Conservation (phyloP, 2,797 vertebrate genomes). For the Hypotaenidia philippensis region DNA sequence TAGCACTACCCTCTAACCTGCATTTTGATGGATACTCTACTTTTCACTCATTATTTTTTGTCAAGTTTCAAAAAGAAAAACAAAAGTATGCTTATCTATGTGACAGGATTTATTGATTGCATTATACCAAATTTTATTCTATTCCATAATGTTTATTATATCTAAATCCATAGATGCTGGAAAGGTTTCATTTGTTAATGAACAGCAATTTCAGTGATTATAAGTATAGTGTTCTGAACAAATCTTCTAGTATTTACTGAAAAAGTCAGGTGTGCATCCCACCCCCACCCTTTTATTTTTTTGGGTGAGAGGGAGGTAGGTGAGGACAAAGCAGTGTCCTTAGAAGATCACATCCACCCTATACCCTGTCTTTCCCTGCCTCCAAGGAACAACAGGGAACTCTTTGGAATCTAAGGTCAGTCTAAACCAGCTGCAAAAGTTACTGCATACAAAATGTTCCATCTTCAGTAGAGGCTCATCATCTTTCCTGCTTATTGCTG, state of each 20-base stretch:
- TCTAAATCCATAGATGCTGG: not conserved
- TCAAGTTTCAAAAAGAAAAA: not conserved
- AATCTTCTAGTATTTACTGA: not conserved
- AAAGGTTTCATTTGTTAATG: not conserved
- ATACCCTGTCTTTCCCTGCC: not conserved
- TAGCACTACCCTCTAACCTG: not conserved
- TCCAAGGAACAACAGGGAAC: not conserved
- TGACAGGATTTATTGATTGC: not conserved
- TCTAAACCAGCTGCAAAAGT: not conserved
- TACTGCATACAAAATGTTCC: not conserved
- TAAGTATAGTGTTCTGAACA: not conserved
- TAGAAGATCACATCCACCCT: not conserved
- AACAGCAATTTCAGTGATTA: not conserved
- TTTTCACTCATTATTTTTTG: not conserved
- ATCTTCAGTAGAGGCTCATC: not conserved
- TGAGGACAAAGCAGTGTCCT: not conserved
- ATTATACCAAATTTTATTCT: not conserved
- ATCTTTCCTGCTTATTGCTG: constrained; percentile 27
- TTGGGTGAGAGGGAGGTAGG: not conserved
- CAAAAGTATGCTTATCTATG: not conserved
- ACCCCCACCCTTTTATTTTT: not conserved
- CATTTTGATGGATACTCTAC: not conserved
- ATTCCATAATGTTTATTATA: not conserved
- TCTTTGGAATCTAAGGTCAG: not conserved
- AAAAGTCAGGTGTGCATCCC: not conserved